Base-by-base conservation (phyloP, 2,797 vertebrate species). In the Cuniculus paca region DNA sequence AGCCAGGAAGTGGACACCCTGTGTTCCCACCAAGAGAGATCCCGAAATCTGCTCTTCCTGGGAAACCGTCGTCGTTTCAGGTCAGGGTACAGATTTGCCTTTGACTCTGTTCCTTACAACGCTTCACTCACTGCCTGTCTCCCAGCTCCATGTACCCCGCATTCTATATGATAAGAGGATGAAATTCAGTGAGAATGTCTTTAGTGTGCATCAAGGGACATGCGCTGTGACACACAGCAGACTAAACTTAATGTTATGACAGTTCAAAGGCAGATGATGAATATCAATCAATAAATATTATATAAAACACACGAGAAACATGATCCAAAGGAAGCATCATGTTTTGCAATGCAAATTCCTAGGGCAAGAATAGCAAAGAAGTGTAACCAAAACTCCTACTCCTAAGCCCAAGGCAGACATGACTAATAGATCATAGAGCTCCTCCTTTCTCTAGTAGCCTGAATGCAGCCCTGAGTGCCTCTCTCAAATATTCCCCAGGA, bases 291-390 rank as follows among this genome's bases (percentile, higher is more conserved):
- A 72, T 87, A 85, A 88, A 65, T 81, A 85, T 58, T 84, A 85
- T 34, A 54, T 58, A 85, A 78, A 86, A 2, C 16, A 77, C 56
- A 50, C 80, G 70, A 90, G 45, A 95, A 80, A 63, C 20, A 45
- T 20, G 28, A 34, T 52, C 58, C 58, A 65, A 75, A 34, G 50
- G 28, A 87, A 91, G 58, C 39, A n/a, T 90, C 42, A 75, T 85
- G 87, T 88, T 50, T 85, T 86, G 61, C 24, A 94, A 60, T 84
- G 79, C 31, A 91, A 63, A 81, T 84, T 92, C 34, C 84, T 96
- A 65, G 24, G 82, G 20, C 20, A 83, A 77, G 26, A 78, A 92
- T 85, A 65, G 34, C 7, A 80, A 83, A 75, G 58, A 60, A 60
- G 34, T 26, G 8, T 60, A 45, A 26, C 22, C 45, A 75, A 12